Evolutionary conservation across 2,888 invertebrate genomes (phyloP).

Genomic region (Agriopis leucophaearia): DNA sequence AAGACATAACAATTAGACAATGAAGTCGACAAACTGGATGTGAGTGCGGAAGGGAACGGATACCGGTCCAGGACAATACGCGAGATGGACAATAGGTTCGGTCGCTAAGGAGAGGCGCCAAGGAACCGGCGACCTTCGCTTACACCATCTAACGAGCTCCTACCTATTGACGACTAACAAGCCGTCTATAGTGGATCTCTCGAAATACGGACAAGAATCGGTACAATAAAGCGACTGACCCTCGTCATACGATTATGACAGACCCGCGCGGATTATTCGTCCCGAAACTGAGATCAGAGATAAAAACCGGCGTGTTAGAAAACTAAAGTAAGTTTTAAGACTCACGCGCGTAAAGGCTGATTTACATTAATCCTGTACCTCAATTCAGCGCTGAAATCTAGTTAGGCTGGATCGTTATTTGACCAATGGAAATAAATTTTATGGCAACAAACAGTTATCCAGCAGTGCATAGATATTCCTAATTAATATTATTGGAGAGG

Average conservation of each 20-base stretch:
- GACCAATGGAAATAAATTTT: no score
- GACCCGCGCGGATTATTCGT: constrained; percentile 37
- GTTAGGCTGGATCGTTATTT: no score
- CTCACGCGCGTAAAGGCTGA: no score
- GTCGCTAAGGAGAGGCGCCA: constrained; percentile 63
- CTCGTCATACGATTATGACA: constrained; percentile 73
- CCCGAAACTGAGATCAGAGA: constrained; percentile 27
- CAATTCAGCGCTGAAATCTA: no score
- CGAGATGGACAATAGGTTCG: constrained; percentile 63
- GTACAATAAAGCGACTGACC: constrained; percentile 67
- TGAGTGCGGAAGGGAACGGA: constrained; percentile 66
- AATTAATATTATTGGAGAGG: no score
- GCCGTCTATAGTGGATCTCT: constrained; percentile 64
- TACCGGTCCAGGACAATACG: constrained; percentile 69
- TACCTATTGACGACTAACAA: constrained; percentile 66
- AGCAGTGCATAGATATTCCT: no score
- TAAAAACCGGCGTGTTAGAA: constrained; percentile 25
- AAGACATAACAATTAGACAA: constrained; percentile 59
- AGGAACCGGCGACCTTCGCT: constrained; percentile 55
- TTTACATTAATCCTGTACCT: no score
- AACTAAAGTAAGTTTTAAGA: constrained; percentile 17
- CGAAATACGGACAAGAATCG: constrained; percentile 63
- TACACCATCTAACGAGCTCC: constrained; percentile 63
- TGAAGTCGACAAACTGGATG: constrained; percentile 58
- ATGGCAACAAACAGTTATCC: no score